Conservation (phyloP, 2,888 invertebrate genomes). For the Catocala sponsa region DNA sequence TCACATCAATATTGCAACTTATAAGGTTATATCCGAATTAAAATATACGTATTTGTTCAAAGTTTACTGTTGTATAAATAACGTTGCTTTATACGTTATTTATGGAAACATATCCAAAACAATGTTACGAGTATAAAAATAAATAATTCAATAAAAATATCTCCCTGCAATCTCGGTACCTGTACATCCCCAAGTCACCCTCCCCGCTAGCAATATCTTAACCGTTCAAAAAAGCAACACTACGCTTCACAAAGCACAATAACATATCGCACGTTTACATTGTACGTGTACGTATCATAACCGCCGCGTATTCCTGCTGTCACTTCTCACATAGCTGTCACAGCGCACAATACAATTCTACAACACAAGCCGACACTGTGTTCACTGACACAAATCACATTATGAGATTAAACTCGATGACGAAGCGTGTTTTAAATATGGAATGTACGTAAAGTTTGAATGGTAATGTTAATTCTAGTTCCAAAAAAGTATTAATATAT, state of each 20-base stretch:
- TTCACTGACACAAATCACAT: constrained; percentile 49
- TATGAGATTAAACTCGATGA: constrained; percentile 40
- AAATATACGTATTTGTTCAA: too few relatives aligned
- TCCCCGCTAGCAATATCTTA: neutral
- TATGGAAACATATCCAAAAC: too few relatives aligned
- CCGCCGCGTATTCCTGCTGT: constrained; percentile 45
- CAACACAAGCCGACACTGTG: constrained; percentile 35
- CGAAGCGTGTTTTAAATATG: constrained; percentile 27
- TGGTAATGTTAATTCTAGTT: too few relatives aligned
- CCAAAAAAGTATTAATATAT: too few relatives aligned
- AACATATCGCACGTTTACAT: constrained; percentile 25
- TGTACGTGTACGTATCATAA: constrained; percentile 29
- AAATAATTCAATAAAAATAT: too few relatives aligned
- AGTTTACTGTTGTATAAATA: too few relatives aligned
- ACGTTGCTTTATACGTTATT: too few relatives aligned
- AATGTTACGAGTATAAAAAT: too few relatives aligned
- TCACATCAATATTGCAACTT: too few relatives aligned
- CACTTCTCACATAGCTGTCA: constrained; percentile 49
- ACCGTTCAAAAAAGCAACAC: constrained; percentile 1
- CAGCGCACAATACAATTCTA: constrained; percentile 36
- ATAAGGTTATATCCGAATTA: too few relatives aligned
- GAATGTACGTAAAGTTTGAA: neutral
- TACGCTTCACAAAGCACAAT: constrained; percentile 8
- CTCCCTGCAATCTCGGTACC: too few relatives aligned
- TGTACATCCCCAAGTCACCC: too few relatives aligned